phyloP scores from a whole-genome alignment of 2,797 vertebrate genomes.

The Crenuchus spilurus region DNA sequence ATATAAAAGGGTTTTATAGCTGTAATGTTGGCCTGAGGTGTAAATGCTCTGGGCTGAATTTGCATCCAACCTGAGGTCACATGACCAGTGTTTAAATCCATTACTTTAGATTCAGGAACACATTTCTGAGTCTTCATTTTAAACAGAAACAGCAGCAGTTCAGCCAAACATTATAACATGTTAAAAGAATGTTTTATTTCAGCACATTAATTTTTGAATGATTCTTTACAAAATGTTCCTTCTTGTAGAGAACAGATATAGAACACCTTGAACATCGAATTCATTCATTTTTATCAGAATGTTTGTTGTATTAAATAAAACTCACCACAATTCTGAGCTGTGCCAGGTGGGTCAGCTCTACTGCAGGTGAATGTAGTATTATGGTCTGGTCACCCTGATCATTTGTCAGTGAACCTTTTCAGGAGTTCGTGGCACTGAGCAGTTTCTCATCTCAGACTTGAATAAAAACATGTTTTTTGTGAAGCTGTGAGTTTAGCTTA shows the following conservation, averaged over 20 bases:
- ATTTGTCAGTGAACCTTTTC: too few relatives aligned
- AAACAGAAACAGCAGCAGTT: neutral
- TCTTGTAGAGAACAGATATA: neutral
- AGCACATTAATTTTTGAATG: neutral
- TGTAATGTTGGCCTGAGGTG: neutral
- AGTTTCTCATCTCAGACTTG: too few relatives aligned
- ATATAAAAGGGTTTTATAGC: neutral
- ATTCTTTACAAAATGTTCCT: neutral
- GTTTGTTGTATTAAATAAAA: too few relatives aligned
- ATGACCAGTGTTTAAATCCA: neutral
- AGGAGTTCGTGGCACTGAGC: too few relatives aligned
- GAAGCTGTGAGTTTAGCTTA: too few relatives aligned
- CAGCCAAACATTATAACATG: neutral
- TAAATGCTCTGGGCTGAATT: conserved; percentile 10
- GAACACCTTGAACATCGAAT: too few relatives aligned
- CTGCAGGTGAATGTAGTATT: too few relatives aligned
- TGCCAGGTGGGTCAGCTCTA: too few relatives aligned
- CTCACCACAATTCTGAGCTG: too few relatives aligned
- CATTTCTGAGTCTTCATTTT: neutral
- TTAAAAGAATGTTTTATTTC: neutral
- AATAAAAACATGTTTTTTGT: too few relatives aligned
- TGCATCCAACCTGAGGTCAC: conserved; percentile 9
- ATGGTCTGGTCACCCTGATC: too few relatives aligned
- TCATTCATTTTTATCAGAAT: too few relatives aligned
- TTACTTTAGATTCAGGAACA: conserved; percentile 7